A percentile compares a stretch with the other conserved stretches of the same genome.
Conservation (phyloP, 2,113 vertebrate genomes). For the Embiotoca jacksoni region DNA sequence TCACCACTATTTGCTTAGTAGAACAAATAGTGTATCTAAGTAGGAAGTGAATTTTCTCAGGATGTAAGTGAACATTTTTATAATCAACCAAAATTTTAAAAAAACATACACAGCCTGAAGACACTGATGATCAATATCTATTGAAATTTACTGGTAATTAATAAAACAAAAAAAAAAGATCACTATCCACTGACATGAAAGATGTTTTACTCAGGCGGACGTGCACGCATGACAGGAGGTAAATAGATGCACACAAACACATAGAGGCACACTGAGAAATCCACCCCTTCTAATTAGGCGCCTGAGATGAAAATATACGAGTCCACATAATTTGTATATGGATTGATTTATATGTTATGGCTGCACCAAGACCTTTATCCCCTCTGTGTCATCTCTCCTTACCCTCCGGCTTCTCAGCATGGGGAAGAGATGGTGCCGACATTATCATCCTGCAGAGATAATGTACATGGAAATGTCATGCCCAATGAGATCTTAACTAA, state of each 20-base stretch:
- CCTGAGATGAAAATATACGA: constrained; percentile 21
- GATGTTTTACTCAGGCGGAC: neutral
- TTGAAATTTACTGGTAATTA: neutral
- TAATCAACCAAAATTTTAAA: too few relatives aligned
- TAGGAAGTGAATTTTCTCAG: too few relatives aligned
- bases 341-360: constrained; percentile 25
- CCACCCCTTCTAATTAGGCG: neutral
- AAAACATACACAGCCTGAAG: neutral
- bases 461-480: constrained; percentile 66
- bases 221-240: constrained; percentile 2
- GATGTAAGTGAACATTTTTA: too few relatives aligned
- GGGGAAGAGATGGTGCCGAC: constrained; percentile 29
- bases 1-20: too few relatives aligned
- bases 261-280: constrained; percentile 6
- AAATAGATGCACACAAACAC: neutral
- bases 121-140: neutral
- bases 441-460: constrained; percentile 34
- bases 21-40: too few relatives aligned
- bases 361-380: constrained; percentile 34
- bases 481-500: constrained; percentile 74
- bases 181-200: neutral
- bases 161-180: neutral
- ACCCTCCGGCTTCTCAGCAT: constrained; percentile 16
- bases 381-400: constrained; percentile 50
- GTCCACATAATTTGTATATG: constrained; percentile 14